Percentiles rank a stretch among this genome's conserved stretches.
Evolutionary conservation across 2,797 vertebrate genomes (phyloP).

Genomic region (Sebastes vulpes): DNA sequence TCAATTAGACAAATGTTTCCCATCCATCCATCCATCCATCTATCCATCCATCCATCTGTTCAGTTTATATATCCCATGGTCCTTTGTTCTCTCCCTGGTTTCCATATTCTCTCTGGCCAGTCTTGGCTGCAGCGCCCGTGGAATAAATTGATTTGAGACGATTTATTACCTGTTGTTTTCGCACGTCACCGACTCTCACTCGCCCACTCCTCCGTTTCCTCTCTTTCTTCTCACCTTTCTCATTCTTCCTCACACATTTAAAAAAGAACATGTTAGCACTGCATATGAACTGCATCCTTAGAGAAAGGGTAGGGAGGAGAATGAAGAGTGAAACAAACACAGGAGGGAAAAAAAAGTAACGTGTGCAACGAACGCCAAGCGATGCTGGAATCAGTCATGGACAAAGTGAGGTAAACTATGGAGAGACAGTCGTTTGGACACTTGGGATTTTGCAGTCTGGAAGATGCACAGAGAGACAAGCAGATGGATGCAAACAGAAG

Average conservation of each 20-base stretch:
- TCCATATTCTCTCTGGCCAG: slow-evolving; percentile 20
- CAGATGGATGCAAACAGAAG: slow-evolving; percentile 45
- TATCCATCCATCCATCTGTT: slow-evolving; percentile 1
- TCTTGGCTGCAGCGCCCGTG: slow-evolving; percentile 9
- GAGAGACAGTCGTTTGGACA: slow-evolving; percentile 6
- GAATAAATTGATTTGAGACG: slow-evolving; percentile 53
- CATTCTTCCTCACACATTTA: not conserved
- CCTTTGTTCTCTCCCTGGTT: slow-evolving; percentile 42
- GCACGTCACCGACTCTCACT: slow-evolving; percentile 34
- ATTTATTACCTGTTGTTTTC: slow-evolving; percentile 65
- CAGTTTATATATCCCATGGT: not conserved
- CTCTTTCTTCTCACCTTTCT: slow-evolving; percentile 28
- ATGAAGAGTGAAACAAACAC: slow-evolving; percentile 1
- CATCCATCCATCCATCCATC: slow-evolving; percentile 4
- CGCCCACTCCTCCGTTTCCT: slow-evolving; percentile 10
- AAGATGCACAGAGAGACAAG: slow-evolving; percentile 28
- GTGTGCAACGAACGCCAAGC: not conserved
- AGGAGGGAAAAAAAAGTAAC: not conserved
- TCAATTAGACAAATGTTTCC: slow-evolving; percentile 30
- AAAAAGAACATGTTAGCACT: not conserved
- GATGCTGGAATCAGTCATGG: not conserved
- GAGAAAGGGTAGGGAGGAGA: not conserved
- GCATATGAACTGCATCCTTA: slow-evolving; percentile 8
- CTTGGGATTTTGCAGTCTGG: slow-evolving; percentile 24
- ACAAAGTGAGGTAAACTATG: not conserved